phyloP scores from a whole-genome alignment of 2,888 invertebrate genomes.

The Lycocerus yunnanus region DNA sequence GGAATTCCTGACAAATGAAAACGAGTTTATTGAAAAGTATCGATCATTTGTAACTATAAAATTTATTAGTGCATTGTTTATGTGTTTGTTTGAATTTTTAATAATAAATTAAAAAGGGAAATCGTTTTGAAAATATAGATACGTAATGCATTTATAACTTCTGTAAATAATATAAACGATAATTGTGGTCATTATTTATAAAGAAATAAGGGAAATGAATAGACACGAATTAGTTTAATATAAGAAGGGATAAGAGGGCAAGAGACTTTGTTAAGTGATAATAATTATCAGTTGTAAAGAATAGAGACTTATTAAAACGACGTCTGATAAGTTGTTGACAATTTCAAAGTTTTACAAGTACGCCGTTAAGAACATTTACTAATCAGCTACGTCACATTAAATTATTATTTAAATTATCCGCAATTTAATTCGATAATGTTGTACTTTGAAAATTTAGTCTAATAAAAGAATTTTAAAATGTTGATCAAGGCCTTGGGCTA shows the following conservation, averaged over 20 bases:
- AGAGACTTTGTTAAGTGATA: not conserved
- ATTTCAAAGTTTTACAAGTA: slow-evolving; percentile 1
- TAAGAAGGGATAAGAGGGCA: not conserved
- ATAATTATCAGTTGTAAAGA: slow-evolving; percentile 11
- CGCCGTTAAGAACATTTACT: slow-evolving; percentile 1
- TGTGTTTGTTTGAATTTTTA: not conserved
- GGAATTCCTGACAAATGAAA: not conserved
- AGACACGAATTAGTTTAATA: not conserved
- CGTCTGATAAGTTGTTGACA: slow-evolving; percentile 12
- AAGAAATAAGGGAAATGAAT: not conserved
- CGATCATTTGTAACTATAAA: not conserved
- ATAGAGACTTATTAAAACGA: slow-evolving; percentile 9
- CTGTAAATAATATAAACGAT: not conserved
- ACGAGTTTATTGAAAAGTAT: not conserved
- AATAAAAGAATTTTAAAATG: not conserved
- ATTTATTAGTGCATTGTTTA: not conserved
- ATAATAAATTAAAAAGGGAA: not conserved
- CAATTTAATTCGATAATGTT: not conserved
- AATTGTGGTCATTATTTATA: not conserved
- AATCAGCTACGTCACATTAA: not conserved
- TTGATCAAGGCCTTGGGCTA: not conserved
- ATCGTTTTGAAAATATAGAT: not conserved
- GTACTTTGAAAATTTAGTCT: not conserved
- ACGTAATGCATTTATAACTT: not conserved
- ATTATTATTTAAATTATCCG: not conserved